Evolutionary conservation across 2,113 vertebrate species (phyloP).

Genomic region (Hipposideros armiger): DNA sequence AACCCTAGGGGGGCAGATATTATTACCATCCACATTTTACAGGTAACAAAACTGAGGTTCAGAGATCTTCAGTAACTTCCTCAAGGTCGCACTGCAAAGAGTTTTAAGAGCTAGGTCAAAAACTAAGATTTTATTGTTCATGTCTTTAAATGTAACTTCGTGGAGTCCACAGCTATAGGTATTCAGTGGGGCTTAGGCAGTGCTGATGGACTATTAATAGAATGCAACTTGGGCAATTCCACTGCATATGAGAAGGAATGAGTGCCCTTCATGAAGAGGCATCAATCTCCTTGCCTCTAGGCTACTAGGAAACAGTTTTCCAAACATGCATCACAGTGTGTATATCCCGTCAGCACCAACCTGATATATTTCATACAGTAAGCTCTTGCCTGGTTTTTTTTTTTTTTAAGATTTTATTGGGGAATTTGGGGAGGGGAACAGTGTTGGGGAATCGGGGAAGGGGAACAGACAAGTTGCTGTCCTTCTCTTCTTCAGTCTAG

Average conservation of each 20-base stretch:
- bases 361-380: not conserved
- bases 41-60: constrained; percentile 24
- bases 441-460: too few relatives aligned
- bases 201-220: not conserved
- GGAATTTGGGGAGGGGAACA: too few relatives aligned
- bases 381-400: not conserved
- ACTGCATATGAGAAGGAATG: not conserved
- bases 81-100: not conserved
- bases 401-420: not conserved
- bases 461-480: too few relatives aligned
- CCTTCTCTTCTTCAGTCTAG: too few relatives aligned
- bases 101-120: not conserved
- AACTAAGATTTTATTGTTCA: constrained; percentile 13
- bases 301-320: not conserved
- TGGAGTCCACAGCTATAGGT: not conserved
- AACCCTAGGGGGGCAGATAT: not conserved
- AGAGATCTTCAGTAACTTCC: not conserved
- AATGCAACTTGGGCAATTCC: not conserved
- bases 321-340: not conserved
- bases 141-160: not conserved
- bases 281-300: not conserved
- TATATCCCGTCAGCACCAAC: not conserved
- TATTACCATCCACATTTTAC: not conserved
- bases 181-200: not conserved
- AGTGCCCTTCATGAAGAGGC: not conserved